A percentile compares a stretch with the other conserved stretches of the same genome.
phyloP scores from a whole-genome alignment of 1,140 invertebrate genomes.

The Ceratina australensis region DNA sequence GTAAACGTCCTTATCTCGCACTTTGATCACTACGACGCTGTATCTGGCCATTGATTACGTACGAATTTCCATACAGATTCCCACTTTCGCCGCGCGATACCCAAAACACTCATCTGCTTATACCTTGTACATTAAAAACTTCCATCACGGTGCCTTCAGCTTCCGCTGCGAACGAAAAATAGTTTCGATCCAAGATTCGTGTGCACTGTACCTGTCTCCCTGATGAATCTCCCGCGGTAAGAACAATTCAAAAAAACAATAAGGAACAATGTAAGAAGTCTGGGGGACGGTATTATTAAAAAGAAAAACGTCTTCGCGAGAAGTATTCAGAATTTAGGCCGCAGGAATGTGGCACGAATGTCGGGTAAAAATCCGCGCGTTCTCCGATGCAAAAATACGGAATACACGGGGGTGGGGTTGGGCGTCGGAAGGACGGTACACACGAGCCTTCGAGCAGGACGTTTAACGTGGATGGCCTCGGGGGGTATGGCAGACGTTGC shows the following conservation, averaged over 20 bases:
- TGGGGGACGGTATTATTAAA: neutral
- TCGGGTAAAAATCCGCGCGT: conserved; percentile 32
- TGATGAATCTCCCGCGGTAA: neutral
- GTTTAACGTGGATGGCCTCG: conserved; percentile 62
- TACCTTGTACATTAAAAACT: neutral
- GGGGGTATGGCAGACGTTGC: conserved; percentile 49
- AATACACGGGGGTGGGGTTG: neutral
- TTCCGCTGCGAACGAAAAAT: neutral
- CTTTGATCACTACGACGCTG: conserved; percentile 19
- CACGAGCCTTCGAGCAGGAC: conserved; percentile 42
- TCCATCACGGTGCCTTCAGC: neutral
- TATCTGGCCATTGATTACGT: conserved; percentile 7
- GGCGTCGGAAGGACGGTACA: conserved; percentile 44
- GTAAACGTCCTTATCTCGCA: conserved; percentile 40
- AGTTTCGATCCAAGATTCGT: neutral
- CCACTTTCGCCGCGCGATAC: neutral
- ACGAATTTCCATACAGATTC: neutral
- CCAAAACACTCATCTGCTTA: neutral
- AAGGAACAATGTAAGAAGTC: neutral
- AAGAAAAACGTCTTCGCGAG: neutral
- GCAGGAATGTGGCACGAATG: conserved; percentile 19
- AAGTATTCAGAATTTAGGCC: conserved; percentile 11
- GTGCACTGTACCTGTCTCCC: neutral
- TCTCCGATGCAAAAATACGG: conserved; percentile 38
- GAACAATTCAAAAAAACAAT: neutral